Conservation (phyloP, 2,113 vertebrate genomes). For the Agelaius phoeniceus region DNA sequence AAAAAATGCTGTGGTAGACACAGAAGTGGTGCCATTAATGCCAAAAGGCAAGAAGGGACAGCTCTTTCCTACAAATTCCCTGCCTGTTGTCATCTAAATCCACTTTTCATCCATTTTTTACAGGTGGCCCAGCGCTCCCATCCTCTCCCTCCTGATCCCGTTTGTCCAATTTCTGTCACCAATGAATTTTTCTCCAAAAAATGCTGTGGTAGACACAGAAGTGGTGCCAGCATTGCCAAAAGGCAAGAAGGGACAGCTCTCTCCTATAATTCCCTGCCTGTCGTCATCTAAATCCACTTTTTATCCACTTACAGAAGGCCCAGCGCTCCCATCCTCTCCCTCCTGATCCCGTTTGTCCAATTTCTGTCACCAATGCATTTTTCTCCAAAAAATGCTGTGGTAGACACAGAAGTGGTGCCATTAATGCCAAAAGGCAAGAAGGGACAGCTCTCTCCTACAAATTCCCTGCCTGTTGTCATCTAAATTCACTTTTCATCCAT, state of each 20-base stretch:
- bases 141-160: neutral
- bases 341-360: neutral
- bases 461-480: neutral
- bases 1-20: neutral
- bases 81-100: neutral
- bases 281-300: neutral
- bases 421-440: neutral
- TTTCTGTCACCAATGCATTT: neutral
- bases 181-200: neutral
- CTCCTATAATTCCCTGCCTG: neutral
- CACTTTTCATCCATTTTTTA: neutral
- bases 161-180: neutral
- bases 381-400: neutral
- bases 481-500: neutral
- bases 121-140: neutral
- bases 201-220: neutral
- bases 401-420: neutral
- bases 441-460: fast-evolving
- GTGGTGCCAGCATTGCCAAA: neutral
- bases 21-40: neutral
- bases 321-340: neutral
- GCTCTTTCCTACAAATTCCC: neutral
- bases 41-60: fast-evolving
- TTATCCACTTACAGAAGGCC: neutral
- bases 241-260: fast-evolving